A percentile compares a stretch with the other conserved stretches of the same genome.
Conservation (phyloP, 2,113 vertebrate genomes). For the Triplophysa siluroides region DNA sequence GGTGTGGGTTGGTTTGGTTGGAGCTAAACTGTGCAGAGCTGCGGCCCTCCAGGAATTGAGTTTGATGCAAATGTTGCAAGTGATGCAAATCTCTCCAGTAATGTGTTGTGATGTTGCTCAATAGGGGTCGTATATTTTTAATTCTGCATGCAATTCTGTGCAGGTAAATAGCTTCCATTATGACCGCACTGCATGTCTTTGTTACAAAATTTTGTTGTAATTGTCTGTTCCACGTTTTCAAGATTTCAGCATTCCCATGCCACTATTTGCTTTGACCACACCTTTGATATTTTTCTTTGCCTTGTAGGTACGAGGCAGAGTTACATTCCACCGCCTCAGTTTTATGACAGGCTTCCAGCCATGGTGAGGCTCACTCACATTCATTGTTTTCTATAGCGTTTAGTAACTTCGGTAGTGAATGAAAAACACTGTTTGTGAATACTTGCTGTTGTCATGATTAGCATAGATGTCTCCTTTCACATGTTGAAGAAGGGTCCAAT, state of each 20-base stretch:
- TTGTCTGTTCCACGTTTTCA: not conserved
- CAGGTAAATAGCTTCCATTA: no score
- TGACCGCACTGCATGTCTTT: no score
- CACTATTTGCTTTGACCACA: not conserved
- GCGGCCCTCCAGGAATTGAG: no score
- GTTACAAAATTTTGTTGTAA: no score
- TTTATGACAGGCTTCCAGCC: conserved; percentile 48
- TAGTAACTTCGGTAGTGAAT: not conserved
- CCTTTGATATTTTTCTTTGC: not conserved
- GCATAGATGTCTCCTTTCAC: no score
- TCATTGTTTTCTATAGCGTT: not conserved
- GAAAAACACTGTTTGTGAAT: not conserved
- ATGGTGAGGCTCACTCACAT: conserved; percentile 46
- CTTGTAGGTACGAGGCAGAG: not conserved
- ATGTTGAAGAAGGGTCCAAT: no score
- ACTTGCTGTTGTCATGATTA: no score
- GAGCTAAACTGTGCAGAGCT: no score
- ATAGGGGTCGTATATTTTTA: no score
- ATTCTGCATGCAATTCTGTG: no score
- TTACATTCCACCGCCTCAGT: not conserved
- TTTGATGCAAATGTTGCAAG: no score
- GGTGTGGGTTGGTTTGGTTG: no score
- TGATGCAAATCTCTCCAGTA: not conserved
- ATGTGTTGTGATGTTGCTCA: not conserved
- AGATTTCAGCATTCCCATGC: not conserved